These are phyloP conservation scores for Steinernema scapterisci DNA, from an alignment of 2,888 invertebrate genomes.

Conservation along the genomic window DNA sequence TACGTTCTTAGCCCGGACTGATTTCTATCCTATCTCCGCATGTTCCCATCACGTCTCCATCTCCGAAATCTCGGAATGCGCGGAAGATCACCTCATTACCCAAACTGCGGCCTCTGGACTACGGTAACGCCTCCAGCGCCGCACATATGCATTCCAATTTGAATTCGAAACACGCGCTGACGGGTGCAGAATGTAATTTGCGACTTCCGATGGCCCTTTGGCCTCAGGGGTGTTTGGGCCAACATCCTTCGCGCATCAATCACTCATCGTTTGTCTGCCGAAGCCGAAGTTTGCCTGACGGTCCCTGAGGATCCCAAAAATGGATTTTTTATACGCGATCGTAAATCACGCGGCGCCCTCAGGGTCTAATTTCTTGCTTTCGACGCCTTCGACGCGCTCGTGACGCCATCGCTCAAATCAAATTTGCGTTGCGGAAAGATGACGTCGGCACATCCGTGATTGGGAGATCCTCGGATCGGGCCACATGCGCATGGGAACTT, in stretches of 20 bases:
- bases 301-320: constrained; percentile 19
- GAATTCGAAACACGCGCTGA: constrained; percentile 3
- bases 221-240: constrained; percentile 3
- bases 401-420: constrained; percentile 23
- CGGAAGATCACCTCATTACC: no score
- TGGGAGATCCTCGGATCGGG: neutral
- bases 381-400: constrained; percentile 11
- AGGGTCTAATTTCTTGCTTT: neutral
- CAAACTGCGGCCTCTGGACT: neutral
- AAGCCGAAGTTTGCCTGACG: neutral
- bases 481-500: no score
- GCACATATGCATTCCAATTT: neutral
- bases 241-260: constrained; percentile 10
- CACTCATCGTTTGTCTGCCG: constrained; percentile 28
- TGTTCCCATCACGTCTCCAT: no score
- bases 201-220: constrained; percentile 13
- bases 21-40: no score
- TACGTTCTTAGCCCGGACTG: no score
- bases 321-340: constrained; percentile 17
- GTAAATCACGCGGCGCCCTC: neutral
- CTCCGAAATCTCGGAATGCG: no score
- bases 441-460: constrained; percentile 1
- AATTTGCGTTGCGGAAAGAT: neutral
- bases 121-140: neutral
- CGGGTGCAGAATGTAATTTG: constrained; percentile 13